A percentile compares a stretch with the other conserved stretches of the same genome.
Evolutionary conservation across 2,113 vertebrate genomes (phyloP).

Genomic region (Notechis scutatus): DNA sequence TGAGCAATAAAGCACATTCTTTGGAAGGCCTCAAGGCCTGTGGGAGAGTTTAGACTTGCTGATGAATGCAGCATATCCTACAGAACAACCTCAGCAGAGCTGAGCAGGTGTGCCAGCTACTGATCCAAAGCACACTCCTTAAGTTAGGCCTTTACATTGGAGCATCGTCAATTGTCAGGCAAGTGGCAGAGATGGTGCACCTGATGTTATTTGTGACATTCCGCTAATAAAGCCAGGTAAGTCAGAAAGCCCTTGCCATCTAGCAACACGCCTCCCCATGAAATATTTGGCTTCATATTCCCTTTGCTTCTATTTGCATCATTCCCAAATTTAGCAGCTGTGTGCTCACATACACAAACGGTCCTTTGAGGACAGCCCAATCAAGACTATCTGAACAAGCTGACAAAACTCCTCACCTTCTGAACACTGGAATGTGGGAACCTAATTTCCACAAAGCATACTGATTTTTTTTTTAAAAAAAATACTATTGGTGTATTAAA

Average conservation of each 20-base stretch:
- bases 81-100: not conserved
- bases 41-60: constrained; percentile 22
- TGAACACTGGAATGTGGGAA: not conserved
- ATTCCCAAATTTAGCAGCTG: not conserved
- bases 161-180: not conserved
- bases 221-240: not conserved
- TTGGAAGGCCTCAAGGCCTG: not conserved
- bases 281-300: not conserved
- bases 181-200: not conserved
- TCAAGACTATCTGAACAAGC: not conserved
- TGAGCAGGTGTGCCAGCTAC: not conserved
- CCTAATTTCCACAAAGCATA: not conserved
- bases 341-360: not conserved
- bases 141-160: not conserved
- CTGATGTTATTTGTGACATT: not conserved
- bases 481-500: not conserved
- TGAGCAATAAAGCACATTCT: constrained; percentile 2
- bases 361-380: not conserved
- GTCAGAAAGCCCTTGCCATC: not conserved
- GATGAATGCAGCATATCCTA: constrained; percentile 5
- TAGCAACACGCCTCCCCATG: not conserved
- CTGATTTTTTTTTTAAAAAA: not conserved
- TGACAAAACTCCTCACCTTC: not conserved
- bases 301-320: not conserved
- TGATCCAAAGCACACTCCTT: not conserved